A percentile compares a stretch with the other conserved stretches of the same genome.
Evolutionary conservation across 53 echinoderm and acorn worm genomes (phyloP).

Genomic region (Crossaster papposus): DNA sequence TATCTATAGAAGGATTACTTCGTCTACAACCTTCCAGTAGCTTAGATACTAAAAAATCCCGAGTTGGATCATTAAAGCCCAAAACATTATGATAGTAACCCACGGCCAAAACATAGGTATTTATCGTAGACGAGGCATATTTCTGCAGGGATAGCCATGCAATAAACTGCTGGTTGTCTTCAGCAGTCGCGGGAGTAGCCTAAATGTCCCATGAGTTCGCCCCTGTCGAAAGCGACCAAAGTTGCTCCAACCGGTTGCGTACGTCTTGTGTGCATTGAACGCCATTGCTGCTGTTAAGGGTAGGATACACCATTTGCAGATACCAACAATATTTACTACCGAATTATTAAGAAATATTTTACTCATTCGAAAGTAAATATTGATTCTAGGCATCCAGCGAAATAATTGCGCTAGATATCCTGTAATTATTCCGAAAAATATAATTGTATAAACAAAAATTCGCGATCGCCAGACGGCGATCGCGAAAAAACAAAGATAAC

Average conservation of each 20-base stretch:
- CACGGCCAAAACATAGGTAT: not conserved
- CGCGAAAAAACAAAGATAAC: too few relatives aligned
- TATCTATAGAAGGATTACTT: not conserved
- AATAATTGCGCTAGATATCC: too few relatives aligned
- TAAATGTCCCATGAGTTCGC: too few relatives aligned
- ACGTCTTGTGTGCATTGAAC: not conserved
- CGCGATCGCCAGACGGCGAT: too few relatives aligned
- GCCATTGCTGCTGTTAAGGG: not conserved
- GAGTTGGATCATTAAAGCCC: not conserved
- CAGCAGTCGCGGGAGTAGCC: not conserved
- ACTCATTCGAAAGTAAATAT: too few relatives aligned
- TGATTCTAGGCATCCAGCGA: too few relatives aligned
- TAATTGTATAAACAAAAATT: too few relatives aligned
- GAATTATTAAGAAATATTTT: too few relatives aligned
- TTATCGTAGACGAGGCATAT: slow-evolving; percentile 10
- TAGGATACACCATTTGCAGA: too few relatives aligned
- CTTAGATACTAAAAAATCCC: not conserved
- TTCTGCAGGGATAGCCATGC: slow-evolving; percentile 8
- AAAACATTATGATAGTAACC: slow-evolving; percentile 7
- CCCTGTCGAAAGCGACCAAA: not conserved
- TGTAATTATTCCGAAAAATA: too few relatives aligned
- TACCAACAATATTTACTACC: too few relatives aligned
- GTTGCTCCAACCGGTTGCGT: not conserved
- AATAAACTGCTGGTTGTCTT: not conserved
- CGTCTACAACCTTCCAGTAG: slow-evolving; percentile 15